Conservation (phyloP, 2,797 vertebrate genomes). For the Intellagama lesueurii region DNA sequence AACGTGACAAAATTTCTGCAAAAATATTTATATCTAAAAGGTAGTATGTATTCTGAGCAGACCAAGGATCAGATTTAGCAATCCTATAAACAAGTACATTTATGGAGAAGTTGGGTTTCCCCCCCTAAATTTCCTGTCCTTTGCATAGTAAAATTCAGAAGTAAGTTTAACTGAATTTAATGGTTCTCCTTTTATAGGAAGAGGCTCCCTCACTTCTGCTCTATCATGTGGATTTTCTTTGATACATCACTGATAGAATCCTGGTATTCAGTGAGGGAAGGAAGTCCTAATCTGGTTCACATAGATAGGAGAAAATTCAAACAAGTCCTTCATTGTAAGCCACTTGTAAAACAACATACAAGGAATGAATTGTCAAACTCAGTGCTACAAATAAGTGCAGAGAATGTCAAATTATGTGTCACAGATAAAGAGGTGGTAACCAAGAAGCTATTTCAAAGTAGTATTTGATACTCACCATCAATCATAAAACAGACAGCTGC, state of each 20-base stretch:
- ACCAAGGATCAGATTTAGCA: too few species aligned
- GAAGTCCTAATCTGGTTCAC: neutral
- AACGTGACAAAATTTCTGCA: neutral
- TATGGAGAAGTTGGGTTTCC: neutral
- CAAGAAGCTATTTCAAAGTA: conserved; percentile 7
- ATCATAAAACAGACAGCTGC: conserved; percentile 98
- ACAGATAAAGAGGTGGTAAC: neutral
- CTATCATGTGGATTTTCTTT: neutral
- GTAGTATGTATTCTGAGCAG: too few species aligned
- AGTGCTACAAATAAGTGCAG: neutral
- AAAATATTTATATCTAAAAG: neutral
- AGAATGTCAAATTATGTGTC: neutral
- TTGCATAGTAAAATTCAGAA: neutral
- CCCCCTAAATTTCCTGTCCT: neutral
- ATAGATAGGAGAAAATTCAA: conserved; percentile 10
- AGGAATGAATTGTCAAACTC: neutral
- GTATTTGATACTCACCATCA: conserved; percentile 84
- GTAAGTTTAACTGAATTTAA: neutral
- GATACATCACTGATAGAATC: neutral
- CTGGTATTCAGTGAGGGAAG: neutral
- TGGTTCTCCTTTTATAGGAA: neutral
- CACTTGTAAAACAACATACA: neutral
- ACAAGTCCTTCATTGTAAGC: neutral
- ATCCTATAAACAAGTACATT: neutral
- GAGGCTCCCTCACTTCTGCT: neutral